A percentile compares a stretch with the other conserved stretches of the same genome.
Evolutionary conservation across 2,113 vertebrate species (phyloP).

Genomic region (Hyperoodon ampullatus): DNA sequence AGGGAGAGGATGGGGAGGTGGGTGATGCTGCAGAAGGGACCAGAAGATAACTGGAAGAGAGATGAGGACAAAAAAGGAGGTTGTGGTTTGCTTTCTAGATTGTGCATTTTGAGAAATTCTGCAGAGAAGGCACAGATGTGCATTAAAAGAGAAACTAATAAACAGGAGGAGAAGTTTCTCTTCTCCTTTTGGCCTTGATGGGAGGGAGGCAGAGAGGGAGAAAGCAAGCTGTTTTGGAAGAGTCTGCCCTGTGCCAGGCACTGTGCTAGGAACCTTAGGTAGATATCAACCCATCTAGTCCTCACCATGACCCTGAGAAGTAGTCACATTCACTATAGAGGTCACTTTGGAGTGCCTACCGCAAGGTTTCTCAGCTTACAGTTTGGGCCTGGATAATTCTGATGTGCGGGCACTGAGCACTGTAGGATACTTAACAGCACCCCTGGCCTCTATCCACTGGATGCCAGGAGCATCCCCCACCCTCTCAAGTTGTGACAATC

Average conservation of each 20-base stretch:
- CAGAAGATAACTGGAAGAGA: not conserved
- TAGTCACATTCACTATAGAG: not conserved
- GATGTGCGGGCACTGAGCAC: rapidly evolving
- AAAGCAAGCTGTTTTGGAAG: not conserved
- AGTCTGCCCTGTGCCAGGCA: not conserved
- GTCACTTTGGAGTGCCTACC: not conserved
- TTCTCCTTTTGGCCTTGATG: not conserved
- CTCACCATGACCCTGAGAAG: not conserved
- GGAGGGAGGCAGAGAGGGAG: not conserved
- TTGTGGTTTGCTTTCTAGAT: not conserved
- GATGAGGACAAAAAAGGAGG: not conserved
- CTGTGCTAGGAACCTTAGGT: not conserved
- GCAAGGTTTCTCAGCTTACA: too few species aligned
- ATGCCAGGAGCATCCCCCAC: not conserved
- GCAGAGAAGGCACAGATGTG: not conserved
- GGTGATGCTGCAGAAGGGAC: not conserved
- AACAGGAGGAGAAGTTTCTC: not conserved
- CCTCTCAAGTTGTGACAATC: not conserved
- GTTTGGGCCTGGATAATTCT: not conserved
- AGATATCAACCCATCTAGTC: not conserved
- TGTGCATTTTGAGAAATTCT: not conserved
- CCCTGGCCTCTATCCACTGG: not conserved
- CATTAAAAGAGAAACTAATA: not conserved
- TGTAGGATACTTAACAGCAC: not conserved
- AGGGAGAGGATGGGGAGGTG: not conserved